Evolutionary conservation across 2,888 invertebrate genomes (phyloP).

Genomic region (Hedychridium roseum): DNA sequence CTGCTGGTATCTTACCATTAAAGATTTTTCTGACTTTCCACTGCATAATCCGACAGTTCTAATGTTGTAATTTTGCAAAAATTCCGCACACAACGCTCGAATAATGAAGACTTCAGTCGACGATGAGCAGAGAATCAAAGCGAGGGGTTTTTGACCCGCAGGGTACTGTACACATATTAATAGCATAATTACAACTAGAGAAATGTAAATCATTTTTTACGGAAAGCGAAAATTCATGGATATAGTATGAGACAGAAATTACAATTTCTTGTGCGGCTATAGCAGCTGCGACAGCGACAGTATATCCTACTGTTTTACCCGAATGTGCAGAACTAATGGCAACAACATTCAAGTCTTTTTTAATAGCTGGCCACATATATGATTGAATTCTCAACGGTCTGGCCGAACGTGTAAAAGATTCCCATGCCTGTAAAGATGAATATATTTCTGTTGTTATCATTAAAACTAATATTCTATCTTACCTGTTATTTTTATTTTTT

Average conservation of each 20-base stretch:
- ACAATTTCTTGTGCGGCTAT: constrained; percentile 49
- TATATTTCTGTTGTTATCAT: not conserved
- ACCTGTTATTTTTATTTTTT: not conserved
- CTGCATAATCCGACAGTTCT: constrained; percentile 47
- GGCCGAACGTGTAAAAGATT: constrained; percentile 7
- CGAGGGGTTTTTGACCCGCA: constrained; percentile 64
- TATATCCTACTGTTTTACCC: constrained; percentile 78
- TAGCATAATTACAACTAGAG: constrained; percentile 3
- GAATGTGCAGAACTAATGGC: constrained; percentile 69
- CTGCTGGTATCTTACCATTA: constrained; percentile 53
- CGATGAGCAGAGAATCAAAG: constrained; percentile 73
- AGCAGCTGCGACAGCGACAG: constrained; percentile 73
- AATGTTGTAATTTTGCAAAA: constrained; percentile 37
- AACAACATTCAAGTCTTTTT: constrained; percentile 72
- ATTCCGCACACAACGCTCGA: constrained; percentile 30
- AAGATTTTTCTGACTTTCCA: constrained; percentile 44
- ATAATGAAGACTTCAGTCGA: constrained; percentile 44
- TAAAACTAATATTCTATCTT: not conserved
- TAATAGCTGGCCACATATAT: constrained; percentile 75
- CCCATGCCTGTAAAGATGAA: constrained; percentile 26
- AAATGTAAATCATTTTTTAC: constrained; percentile 7
- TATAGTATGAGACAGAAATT: not conserved
- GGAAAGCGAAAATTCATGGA: not conserved
- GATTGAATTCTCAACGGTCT: constrained; percentile 67
- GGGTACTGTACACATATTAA: constrained; percentile 18